A percentile compares a stretch with the other conserved stretches of the same genome.
phyloP scores from a whole-genome alignment of 1,140 invertebrate species.

The Arion vulgaris region DNA sequence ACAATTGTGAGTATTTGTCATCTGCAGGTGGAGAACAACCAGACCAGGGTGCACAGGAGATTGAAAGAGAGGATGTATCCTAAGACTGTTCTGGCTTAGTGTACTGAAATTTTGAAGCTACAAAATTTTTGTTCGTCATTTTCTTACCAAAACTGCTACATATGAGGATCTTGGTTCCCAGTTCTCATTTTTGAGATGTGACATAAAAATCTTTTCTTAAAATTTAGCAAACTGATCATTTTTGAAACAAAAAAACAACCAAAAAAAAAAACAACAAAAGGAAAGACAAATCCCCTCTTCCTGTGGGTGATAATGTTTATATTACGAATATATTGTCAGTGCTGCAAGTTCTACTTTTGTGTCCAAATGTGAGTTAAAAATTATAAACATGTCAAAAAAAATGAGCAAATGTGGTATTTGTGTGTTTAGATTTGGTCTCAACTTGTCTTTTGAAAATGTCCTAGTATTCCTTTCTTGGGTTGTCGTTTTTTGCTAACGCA shows the following conservation, averaged over 20 bases:
- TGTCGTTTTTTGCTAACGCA: too few species aligned
- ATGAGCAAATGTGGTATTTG: too few species aligned
- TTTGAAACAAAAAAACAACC: neutral
- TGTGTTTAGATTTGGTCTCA: too few species aligned
- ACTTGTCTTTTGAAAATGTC: too few species aligned
- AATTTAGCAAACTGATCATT: neutral
- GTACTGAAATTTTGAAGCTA: conserved; percentile 28
- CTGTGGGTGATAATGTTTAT: neutral
- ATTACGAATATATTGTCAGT: neutral
- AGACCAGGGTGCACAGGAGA: conserved; percentile 90
- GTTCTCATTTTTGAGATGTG: conserved; percentile 1
- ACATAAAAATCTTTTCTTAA: neutral
- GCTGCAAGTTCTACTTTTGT: neutral
- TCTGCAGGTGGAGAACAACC: conserved; percentile 48
- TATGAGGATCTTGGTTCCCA: conserved; percentile 48
- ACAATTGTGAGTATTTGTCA: neutral
- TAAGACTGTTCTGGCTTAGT: conserved; percentile 53
- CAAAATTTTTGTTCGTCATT: conserved; percentile 42
- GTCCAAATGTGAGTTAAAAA: too few species aligned
- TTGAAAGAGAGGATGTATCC: conserved; percentile 83
- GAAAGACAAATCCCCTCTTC: neutral
- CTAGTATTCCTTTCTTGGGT: too few species aligned
- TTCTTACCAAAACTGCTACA: conserved; percentile 51
- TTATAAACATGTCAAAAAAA: too few species aligned
- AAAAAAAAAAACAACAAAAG: too few species aligned